These are phyloP conservation scores for Fulica atra DNA, from an alignment of 2,113 vertebrate species.

Conservation along the genomic window DNA sequence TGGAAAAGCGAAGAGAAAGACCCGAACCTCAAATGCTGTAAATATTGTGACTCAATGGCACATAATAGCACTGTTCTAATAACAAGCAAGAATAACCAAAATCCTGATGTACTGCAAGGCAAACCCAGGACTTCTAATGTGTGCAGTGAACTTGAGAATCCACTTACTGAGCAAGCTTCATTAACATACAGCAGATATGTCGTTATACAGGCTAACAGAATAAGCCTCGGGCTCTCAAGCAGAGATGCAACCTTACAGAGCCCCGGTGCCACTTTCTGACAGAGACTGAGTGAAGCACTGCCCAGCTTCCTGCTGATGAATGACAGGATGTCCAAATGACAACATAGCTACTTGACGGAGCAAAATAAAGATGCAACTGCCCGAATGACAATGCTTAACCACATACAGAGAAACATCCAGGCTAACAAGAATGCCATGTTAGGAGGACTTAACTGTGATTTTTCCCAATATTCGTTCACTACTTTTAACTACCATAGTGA, in stretches of 20 bases:
- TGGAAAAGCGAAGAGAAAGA: neutral
- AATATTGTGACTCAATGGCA: neutral
- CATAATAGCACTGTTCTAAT: neutral
- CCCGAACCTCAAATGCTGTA: neutral
- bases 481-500: neutral
- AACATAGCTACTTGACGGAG: neutral
- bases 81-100: neutral
- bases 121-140: neutral
- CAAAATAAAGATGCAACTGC: neutral
- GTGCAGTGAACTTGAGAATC: neutral
- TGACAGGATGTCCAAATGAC: neutral
- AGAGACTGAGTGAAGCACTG: neutral
- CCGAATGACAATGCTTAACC: neutral
- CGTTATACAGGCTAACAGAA: neutral
- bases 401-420: neutral
- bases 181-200: neutral
- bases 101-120: neutral
- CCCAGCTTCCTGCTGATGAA: neutral
- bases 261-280: neutral
- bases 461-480: neutral
- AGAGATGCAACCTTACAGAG: neutral
- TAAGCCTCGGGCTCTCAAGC: neutral
- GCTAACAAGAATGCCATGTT: neutral
- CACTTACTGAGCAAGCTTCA: neutral
- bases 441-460: neutral